Evolutionary conservation across 2,113 vertebrate genomes (phyloP).

Genomic region (Athene noctua): DNA sequence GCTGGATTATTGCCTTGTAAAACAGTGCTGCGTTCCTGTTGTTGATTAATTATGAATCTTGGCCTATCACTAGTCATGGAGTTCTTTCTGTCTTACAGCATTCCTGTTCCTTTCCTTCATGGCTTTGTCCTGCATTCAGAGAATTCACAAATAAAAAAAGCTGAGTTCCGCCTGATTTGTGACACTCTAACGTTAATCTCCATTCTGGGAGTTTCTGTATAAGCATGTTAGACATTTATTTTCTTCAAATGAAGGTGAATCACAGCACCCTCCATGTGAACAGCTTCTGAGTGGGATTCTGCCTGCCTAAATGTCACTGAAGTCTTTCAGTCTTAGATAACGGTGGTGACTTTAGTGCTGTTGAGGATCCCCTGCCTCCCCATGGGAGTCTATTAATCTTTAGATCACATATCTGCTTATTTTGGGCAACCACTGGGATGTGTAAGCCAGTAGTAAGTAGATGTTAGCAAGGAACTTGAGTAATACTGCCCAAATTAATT

Average conservation of each 20-base stretch:
- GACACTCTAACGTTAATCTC: neutral
- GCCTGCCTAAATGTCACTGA: neutral
- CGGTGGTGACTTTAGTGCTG: neutral
- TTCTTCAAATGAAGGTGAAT: neutral
- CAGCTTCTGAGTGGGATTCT: neutral
- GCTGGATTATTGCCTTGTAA: conserved; percentile 64
- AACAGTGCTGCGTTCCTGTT: conserved; percentile 2
- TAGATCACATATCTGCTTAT: neutral
- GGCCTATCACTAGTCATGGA: neutral
- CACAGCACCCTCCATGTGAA: neutral
- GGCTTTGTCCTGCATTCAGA: neutral
- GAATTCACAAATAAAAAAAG: neutral
- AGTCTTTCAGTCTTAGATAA: neutral
- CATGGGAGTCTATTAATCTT: neutral
- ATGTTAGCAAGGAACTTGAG: neutral
- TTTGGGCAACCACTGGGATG: neutral
- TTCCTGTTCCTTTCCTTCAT: neutral
- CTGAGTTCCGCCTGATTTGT: neutral
- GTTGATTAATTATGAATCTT: conserved; percentile 59
- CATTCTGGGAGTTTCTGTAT: neutral
- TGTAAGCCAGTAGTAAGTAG: neutral
- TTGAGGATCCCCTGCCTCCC: neutral
- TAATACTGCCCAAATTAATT: neutral
- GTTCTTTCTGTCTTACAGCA: neutral
- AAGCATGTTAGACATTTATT: neutral